These are phyloP conservation scores for Leucoptera coffeella DNA, from an alignment of 2,888 invertebrate species.

Conservation along the genomic window DNA sequence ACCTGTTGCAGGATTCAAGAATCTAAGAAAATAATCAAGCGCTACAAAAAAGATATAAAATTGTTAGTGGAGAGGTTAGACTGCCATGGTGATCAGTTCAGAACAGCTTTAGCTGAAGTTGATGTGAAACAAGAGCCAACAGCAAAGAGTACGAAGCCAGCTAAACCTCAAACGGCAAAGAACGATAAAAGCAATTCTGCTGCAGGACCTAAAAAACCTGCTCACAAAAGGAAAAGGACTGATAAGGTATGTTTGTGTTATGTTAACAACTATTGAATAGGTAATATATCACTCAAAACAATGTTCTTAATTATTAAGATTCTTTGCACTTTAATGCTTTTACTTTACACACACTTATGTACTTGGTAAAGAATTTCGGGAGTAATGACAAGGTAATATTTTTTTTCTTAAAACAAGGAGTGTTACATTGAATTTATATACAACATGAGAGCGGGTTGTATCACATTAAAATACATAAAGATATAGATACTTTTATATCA, in stretches of 20 bases:
- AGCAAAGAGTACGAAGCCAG: conserved; percentile 11
- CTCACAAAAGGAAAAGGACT: conserved; percentile 54
- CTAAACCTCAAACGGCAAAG: conserved; percentile 22
- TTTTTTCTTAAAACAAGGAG: too few relatives aligned
- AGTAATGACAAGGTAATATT: conserved; percentile 45
- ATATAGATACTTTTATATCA: too few relatives aligned
- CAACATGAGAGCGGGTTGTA: too few relatives aligned
- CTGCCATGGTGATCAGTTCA: conserved; percentile 64
- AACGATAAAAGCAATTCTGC: conserved; percentile 23
- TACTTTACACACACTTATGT: too few relatives aligned
- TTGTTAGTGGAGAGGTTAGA: conserved; percentile 63
- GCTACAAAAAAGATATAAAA: conserved; percentile 62
- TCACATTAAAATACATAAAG: too few relatives aligned
- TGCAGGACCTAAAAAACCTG: conserved; percentile 26
- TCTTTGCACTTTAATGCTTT: too few relatives aligned
- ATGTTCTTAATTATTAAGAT: too few relatives aligned
- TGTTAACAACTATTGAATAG: too few relatives aligned
- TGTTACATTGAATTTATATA: too few relatives aligned
- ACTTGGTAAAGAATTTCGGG: too few relatives aligned
- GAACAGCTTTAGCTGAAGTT: conserved; percentile 55
- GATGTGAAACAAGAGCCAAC: conserved; percentile 30
- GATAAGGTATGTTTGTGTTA: too few relatives aligned
- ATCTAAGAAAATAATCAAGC: conserved; percentile 62
- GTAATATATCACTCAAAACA: too few relatives aligned
- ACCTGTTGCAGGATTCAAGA: conserved; percentile 56